phyloP scores from a whole-genome alignment of 1,140 invertebrate species.

The Trachelipus rathkii region DNA sequence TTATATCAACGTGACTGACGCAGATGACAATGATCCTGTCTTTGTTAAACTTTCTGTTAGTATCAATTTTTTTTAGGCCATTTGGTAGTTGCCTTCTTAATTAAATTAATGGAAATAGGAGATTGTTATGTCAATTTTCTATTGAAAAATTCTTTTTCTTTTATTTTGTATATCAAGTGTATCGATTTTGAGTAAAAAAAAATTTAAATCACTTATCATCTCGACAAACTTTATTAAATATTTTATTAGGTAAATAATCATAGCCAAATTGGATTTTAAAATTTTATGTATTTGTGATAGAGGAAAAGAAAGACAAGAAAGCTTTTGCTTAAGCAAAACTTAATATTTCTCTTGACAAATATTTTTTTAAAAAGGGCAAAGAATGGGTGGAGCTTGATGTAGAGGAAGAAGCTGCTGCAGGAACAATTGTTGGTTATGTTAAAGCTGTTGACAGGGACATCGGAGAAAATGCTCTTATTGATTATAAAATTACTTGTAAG shows the following conservation, averaged over 20 bases:
- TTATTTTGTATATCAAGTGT: too few species aligned
- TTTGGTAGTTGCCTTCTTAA: not conserved
- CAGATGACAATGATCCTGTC: constrained; percentile 72
- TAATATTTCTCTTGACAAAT: constrained; percentile 12
- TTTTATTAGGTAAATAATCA: too few species aligned
- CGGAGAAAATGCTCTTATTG: constrained; percentile 68
- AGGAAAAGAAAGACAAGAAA: too few species aligned
- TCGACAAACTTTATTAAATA: too few species aligned
- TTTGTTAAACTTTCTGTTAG: constrained; percentile 66
- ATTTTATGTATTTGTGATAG: too few species aligned
- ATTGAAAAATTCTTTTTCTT: not conserved
- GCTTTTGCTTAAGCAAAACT: not conserved
- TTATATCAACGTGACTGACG: constrained; percentile 65
- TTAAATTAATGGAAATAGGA: not conserved
- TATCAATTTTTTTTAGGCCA: constrained; percentile 30
- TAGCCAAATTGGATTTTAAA: too few species aligned
- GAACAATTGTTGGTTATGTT: constrained; percentile 63
- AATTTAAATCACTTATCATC: too few species aligned
- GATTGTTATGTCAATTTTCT: not conserved
- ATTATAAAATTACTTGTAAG: constrained; percentile 65
- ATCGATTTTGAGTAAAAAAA: too few species aligned
- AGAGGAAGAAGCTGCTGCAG: constrained; percentile 62
- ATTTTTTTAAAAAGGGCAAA: constrained; percentile 56
- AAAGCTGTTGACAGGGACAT: constrained; percentile 66
- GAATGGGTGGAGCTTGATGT: constrained; percentile 61